A percentile compares a stretch with the other conserved stretches of the same genome.
Evolutionary conservation across 2,797 vertebrate genomes (phyloP).

Genomic region (Gymnoscopelus microlampas): DNA sequence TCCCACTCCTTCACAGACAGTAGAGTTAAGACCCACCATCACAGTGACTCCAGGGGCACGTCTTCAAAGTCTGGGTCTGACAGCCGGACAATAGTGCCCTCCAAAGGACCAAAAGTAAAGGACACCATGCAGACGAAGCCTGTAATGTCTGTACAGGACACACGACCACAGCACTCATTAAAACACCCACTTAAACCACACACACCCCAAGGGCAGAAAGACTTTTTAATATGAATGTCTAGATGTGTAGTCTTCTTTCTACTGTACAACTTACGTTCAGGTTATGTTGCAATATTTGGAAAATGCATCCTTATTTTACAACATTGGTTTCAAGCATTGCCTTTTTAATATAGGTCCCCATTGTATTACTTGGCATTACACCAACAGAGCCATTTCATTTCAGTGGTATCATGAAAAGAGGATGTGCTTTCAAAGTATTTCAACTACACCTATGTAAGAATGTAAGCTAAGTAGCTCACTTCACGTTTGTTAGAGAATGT

Average conservation of each 20-base stretch:
- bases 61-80: constrained; percentile 81
- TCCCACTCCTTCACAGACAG: constrained; percentile 79
- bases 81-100: constrained; percentile 68
- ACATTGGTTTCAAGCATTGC: neutral
- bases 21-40: constrained; percentile 75
- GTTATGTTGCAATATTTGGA: constrained; percentile 67
- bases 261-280: constrained; percentile 69
- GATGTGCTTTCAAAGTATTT: constrained; percentile 59
- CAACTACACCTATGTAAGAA: constrained; percentile 70
- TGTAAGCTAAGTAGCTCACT: constrained; percentile 79
- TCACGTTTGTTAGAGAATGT: constrained; percentile 78
- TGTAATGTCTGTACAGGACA: constrained; percentile 81
- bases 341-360: neutral
- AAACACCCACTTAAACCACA: constrained; percentile 86
- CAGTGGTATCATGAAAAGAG: constrained; percentile 33
- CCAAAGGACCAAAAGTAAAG: constrained; percentile 84
- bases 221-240: constrained; percentile 86
- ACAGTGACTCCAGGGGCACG: constrained; percentile 77
- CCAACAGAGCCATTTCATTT: constrained; percentile 20
- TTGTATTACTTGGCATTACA: constrained; percentile 37
- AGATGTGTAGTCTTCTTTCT: constrained; percentile 62
- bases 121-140: constrained; percentile 81
- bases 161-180: constrained; percentile 78
- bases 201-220: constrained; percentile 85
- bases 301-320: constrained; percentile 51